Base-by-base conservation (phyloP, 2,113 vertebrate species). In the Penelope pileata region DNA sequence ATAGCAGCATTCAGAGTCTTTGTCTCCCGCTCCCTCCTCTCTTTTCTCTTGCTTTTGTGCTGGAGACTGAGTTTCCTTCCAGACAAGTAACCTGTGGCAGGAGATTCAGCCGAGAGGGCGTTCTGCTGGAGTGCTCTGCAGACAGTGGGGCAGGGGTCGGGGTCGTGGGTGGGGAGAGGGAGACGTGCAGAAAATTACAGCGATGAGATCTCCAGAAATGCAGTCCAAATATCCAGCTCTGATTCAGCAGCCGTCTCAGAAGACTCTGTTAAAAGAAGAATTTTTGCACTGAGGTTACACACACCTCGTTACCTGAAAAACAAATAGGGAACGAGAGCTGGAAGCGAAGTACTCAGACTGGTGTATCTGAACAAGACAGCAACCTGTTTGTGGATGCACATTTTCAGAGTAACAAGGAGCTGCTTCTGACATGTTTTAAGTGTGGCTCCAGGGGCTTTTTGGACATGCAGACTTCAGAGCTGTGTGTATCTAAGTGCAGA, bases 301-400 rank as follows among this genome's bases (percentile, higher is more conserved):
- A 40, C 58, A 51, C 38, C 76, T 93, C 56, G 64, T 83, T 83
- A 81, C 47, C 76, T 90, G 73, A 81, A 86, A 91, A 96, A 95
- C 94, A 92, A 91, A 94, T 62, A 79, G 22, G 16, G 76, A 94
- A 66, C 38, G 56, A 56, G 86, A 90, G 45, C 23, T 30, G n/a
- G 38, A 74, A 83, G 56, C 0, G 0, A 74, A 91, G 38, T 68
- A 66, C 64, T 88, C 64, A 72, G 68, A 4, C 40, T 68, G 69
- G 23, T 77, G 91, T 80, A 43, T 54, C 67, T 63, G 75, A 85
- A 63, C 13, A 72, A 86, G 47, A 83, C 43, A 62, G 48, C 1
- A 50, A 50, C 68, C 47, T 63, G 92, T 89, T 77, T 67, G 74
- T 34, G 69, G 79, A 60, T 68, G 50, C 36, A 82, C 68, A 83